Percentiles rank a stretch among this genome's conserved stretches.
These are phyloP conservation scores for Oryzias dopingdopingensis DNA, from an alignment of 2,797 vertebrate species.

Conservation along the genomic window DNA sequence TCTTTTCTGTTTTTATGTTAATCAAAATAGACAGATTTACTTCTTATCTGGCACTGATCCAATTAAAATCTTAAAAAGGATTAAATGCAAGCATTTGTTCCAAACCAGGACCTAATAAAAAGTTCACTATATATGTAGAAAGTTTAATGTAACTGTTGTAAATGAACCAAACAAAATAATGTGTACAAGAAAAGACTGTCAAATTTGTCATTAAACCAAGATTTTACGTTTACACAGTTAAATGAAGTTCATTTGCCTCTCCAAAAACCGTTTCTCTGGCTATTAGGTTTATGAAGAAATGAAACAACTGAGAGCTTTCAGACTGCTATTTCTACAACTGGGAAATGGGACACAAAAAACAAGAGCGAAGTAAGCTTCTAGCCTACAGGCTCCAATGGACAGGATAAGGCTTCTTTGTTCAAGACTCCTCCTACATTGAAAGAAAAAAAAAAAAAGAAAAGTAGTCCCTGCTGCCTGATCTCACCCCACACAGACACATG, in stretches of 20 bases:
- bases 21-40: too few species aligned
- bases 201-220: too few species aligned
- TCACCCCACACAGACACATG: conserved; percentile 50
- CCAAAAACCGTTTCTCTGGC: conserved; percentile 2
- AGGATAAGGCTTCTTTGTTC: conserved; percentile 94
- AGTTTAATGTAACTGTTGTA: too few species aligned
- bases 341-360: conserved; percentile 74
- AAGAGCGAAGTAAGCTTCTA: conserved; percentile 80
- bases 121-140: too few species aligned
- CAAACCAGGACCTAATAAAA: too few species aligned
- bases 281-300: conserved; percentile 28
- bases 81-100: too few species aligned
- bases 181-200: too few species aligned
- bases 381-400: conserved; percentile 77
- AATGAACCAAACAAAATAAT: too few species aligned
- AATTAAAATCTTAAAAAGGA: too few species aligned
- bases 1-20: too few species aligned
- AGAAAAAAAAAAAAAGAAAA: conserved; percentile 89
- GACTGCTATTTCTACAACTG: conserved; percentile 58
- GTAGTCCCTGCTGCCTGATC: conserved; percentile 82
- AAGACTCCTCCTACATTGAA: conserved; percentile 77
- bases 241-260: neutral
- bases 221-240: too few species aligned
- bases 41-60: too few species aligned
- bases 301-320: conserved; percentile 55